phyloP scores from a whole-genome alignment of 35 echinoderm and acorn worm species.

The Ptychodera flava region DNA sequence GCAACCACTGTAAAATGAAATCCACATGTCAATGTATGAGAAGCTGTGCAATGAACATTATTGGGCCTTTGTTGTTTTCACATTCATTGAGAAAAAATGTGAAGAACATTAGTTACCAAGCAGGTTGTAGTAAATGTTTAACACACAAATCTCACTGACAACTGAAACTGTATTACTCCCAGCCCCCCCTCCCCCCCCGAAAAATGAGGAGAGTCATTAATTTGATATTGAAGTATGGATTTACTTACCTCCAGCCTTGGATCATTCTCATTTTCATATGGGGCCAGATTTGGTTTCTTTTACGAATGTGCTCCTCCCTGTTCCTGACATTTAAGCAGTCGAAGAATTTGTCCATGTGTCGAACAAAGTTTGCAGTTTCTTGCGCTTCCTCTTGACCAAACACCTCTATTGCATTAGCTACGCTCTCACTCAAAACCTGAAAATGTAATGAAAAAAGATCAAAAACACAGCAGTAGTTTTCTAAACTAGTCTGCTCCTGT shows the following conservation, averaged over 20 bases:
- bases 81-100: too few species aligned
- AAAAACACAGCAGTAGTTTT: background rate
- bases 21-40: too few species aligned
- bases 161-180: too few species aligned
- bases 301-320: background rate
- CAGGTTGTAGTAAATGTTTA: too few species aligned
- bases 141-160: too few species aligned
- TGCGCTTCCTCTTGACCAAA: conserved; percentile 9
- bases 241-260: conserved; percentile 21
- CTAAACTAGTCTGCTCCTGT: background rate
- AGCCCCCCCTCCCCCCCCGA: too few species aligned
- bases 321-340: conserved; percentile 47
- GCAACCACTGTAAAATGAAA: too few species aligned
- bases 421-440: conserved; percentile 49
- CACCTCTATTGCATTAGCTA: conserved; percentile 35
- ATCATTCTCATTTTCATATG: conserved; percentile 34
- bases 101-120: too few species aligned
- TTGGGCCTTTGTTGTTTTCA: too few species aligned
- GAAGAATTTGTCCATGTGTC: conserved; percentile 44
- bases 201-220: too few species aligned
- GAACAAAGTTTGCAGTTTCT: conserved; percentile 22
- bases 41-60: too few species aligned
- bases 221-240: too few species aligned
- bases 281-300: conserved; percentile 11
- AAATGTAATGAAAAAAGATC: background rate